Evolutionary conservation across 2,113 vertebrate genomes (phyloP).

Genomic region (Pantherophis guttatus): DNA sequence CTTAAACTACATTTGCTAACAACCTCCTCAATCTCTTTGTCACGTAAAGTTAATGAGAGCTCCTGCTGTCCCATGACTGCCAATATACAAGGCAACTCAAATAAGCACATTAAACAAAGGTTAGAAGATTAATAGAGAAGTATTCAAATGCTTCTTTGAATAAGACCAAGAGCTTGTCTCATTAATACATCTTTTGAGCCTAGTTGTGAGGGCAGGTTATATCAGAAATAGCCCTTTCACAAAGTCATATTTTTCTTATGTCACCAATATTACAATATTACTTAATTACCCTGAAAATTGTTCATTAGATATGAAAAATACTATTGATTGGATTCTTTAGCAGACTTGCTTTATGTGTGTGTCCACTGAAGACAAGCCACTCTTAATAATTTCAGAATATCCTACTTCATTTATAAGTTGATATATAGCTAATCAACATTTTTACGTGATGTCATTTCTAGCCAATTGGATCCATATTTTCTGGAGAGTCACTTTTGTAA

Average conservation of each 20-base stretch:
- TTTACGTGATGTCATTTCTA: neutral
- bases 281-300: neutral
- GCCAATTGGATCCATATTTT: neutral
- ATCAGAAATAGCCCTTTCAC: neutral
- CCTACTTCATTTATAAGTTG: neutral
- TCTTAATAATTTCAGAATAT: neutral
- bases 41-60: neutral
- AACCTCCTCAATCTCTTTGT: neutral
- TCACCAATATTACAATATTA: neutral
- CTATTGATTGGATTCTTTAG: neutral
- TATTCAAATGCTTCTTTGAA: neutral
- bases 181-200: neutral
- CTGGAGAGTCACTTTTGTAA: neutral
- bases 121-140: neutral
- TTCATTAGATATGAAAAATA: neutral
- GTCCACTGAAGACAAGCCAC: neutral
- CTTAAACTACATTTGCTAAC: neutral
- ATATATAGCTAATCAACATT: neutral
- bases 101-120: neutral
- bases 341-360: neutral
- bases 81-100: neutral
- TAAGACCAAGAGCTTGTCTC: neutral
- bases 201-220: neutral
- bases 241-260: neutral
- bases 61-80: neutral